Evolutionary conservation across 2,888 invertebrate genomes (phyloP).

Genomic region (Odontomyia ornata): DNA sequence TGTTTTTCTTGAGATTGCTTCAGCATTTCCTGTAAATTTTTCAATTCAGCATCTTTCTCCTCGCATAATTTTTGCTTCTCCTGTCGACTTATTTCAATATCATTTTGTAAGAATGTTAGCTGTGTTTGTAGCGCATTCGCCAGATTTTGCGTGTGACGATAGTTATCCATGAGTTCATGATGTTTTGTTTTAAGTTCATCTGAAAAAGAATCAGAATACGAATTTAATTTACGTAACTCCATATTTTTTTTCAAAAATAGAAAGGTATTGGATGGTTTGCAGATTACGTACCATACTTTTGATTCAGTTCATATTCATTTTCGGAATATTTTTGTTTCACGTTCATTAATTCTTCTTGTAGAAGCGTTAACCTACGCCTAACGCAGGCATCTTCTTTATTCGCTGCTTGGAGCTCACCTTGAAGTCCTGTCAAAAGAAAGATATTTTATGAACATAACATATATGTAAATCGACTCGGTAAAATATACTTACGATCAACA

Average conservation of each 20-base stretch:
- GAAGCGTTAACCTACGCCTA: constrained; percentile 59
- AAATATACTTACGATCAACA: constrained; percentile 61
- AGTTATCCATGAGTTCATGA: constrained; percentile 65
- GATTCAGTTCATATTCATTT: constrained; percentile 60
- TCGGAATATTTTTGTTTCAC: constrained; percentile 61
- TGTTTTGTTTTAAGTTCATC: constrained; percentile 65
- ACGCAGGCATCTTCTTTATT: constrained; percentile 63
- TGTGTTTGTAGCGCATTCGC: constrained; percentile 60
- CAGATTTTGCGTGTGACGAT: constrained; percentile 65
- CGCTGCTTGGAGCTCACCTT: constrained; percentile 61
- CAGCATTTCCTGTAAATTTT: constrained; percentile 67
- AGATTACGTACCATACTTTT: constrained; percentile 58
- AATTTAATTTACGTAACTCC: constrained; percentile 20
- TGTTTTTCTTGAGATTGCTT: constrained; percentile 70
- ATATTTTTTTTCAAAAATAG: neutral
- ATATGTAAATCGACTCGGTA: neutral
- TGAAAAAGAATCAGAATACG: constrained; percentile 47
- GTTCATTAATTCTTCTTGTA: constrained; percentile 61
- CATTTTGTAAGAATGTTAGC: constrained; percentile 59
- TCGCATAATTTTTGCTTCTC: constrained; percentile 65
- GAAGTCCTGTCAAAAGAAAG: constrained; percentile 57
- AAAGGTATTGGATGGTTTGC: neutral
- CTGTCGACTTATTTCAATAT: constrained; percentile 57
- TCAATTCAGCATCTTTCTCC: constrained; percentile 67
- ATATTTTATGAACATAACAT: neutral